Evolutionary conservation across 2,113 vertebrate species (phyloP).

Genomic region (Agapornis roseicollis): DNA sequence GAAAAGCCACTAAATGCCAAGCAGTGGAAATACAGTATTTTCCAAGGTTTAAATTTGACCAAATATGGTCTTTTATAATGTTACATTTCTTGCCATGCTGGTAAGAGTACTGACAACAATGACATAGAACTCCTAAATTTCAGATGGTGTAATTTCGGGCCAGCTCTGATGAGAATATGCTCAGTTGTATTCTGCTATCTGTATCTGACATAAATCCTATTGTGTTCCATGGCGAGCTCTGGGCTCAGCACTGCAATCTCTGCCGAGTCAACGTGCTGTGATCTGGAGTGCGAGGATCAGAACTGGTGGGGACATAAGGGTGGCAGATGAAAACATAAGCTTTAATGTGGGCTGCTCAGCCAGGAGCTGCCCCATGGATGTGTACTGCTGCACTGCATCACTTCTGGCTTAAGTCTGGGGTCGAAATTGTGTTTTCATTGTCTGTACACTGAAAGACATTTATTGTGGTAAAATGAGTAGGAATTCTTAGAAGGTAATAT

Average conservation of each 20-base stretch:
- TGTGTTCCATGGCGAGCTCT: fast-evolving
- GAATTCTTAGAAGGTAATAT: neutral
- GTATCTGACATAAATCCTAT: neutral
- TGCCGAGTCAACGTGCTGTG: neutral
- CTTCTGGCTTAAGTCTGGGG: neutral
- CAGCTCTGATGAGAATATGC: neutral
- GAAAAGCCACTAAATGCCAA: neutral
- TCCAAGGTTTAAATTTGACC: neutral
- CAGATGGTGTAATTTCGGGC: neutral
- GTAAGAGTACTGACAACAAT: neutral
- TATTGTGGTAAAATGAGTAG: neutral
- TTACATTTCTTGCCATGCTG: neutral
- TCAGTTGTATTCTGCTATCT: neutral
- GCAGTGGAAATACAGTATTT: neutral
- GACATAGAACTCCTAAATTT: neutral
- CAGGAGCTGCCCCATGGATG: neutral
- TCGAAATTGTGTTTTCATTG: neutral
- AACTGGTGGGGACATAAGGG: neutral
- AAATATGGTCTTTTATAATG: neutral
- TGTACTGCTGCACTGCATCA: neutral
- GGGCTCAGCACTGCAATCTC: neutral
- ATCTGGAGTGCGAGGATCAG: neutral
- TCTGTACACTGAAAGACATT: neutral
- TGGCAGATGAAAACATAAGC: neutral
- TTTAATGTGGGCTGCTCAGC: neutral